Percentiles rank a stretch among this genome's conserved stretches.
Conservation (phyloP, 2,888 invertebrate species). For the Synergus laeviventris region DNA sequence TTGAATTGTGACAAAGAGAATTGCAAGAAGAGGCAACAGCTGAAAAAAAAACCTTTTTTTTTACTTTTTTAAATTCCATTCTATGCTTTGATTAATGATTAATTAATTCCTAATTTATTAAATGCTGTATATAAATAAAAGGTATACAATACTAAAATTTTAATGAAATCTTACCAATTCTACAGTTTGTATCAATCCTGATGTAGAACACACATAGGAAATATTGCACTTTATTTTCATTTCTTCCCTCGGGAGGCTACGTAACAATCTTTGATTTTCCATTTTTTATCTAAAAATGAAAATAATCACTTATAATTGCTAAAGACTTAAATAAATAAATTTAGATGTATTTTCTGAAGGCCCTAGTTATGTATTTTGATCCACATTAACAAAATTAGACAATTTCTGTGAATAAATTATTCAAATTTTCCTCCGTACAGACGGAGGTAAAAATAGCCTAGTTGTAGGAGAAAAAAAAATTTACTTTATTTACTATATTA, state of each 20-base stretch:
- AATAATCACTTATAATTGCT: background rate
- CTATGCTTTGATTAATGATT: no score
- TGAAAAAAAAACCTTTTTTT: background rate
- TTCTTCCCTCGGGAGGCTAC: background rate
- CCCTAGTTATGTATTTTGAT: no score
- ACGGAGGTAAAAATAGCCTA: no score
- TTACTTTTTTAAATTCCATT: no score
- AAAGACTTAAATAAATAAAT: no score
- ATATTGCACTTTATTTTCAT: background rate
- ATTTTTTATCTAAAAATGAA: background rate
- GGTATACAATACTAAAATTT: background rate
- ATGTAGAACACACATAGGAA: background rate
- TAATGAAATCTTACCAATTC: slow-evolving; percentile 8
- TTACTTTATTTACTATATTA: no score
- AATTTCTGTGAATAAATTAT: background rate
- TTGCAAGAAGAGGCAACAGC: background rate
- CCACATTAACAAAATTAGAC: background rate
- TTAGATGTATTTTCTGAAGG: no score
- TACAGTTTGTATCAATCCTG: slow-evolving; percentile 5
- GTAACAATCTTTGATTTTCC: background rate
- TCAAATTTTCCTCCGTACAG: no score
- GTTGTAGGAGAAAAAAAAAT: no score
- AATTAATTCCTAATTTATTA: no score
- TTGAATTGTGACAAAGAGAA: slow-evolving; percentile 18
- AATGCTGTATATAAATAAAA: no score